Evolutionary conservation across 2,888 invertebrate species (phyloP).

Genomic region (Chironomus tentans): DNA sequence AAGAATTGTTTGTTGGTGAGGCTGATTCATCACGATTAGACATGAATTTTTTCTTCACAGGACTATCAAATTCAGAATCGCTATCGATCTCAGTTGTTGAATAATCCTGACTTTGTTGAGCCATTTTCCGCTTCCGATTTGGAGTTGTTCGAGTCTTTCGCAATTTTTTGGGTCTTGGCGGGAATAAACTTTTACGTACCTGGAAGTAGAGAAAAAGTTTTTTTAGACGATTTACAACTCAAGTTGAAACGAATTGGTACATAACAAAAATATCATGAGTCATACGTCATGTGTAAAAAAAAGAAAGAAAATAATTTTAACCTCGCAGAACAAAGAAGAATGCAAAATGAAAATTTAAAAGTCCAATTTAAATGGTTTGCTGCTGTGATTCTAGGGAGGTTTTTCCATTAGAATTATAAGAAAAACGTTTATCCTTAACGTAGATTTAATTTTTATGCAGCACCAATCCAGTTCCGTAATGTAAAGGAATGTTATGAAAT

Average conservation of each 20-base stretch:
- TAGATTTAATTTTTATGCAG: background rate
- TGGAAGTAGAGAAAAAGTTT: conserved; percentile 38
- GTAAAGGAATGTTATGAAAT: conserved; percentile 12
- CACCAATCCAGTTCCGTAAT: background rate
- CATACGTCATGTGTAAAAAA: conserved; percentile 29
- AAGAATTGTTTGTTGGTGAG: background rate
- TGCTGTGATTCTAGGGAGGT: background rate
- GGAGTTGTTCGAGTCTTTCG: conserved; percentile 30
- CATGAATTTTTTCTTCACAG: background rate
- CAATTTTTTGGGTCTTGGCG: conserved; percentile 52
- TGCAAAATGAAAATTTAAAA: background rate
- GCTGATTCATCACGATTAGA: background rate
- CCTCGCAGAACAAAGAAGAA: background rate
- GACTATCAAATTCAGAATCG: background rate
- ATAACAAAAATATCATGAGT: conserved; percentile 30
- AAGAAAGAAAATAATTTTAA: conserved; percentile 28
- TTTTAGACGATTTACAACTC: conserved; percentile 30
- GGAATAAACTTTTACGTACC: conserved; percentile 59
- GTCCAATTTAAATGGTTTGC: background rate
- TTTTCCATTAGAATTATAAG: background rate
- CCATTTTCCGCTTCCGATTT: conserved; percentile 21
- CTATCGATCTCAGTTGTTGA: conserved; percentile 12
- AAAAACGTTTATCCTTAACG: background rate
- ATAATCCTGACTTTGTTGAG: conserved; percentile 10
- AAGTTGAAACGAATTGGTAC: conserved; percentile 5